Evolutionary conservation across 2,113 vertebrate species (phyloP).

Genomic region (Mormyrus iriodes): DNA sequence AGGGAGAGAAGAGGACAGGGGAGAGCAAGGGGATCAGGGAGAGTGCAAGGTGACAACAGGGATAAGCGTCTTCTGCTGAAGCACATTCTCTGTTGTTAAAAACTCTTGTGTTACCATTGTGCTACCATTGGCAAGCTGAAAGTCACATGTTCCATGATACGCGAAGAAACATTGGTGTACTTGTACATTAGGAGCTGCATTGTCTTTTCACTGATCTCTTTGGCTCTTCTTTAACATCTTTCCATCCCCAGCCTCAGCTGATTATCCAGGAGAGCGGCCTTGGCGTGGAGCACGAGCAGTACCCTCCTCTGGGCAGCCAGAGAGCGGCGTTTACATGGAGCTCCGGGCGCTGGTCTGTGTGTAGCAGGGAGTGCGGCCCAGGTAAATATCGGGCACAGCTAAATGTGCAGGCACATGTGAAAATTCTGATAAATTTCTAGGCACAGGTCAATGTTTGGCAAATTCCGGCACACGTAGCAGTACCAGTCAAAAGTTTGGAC

Average conservation of each 20-base stretch:
- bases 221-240: not conserved
- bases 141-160: conserved; percentile 73
- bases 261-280: conserved; percentile 83
- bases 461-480: not conserved
- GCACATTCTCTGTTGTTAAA: conserved; percentile 71
- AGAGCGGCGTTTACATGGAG: conserved; percentile 75
- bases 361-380: conserved; percentile 81
- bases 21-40: too few species aligned
- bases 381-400: conserved; percentile 60
- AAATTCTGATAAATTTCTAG: not conserved
- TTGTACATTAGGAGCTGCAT: not conserved
- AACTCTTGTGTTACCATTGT: conserved; percentile 74
- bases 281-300: conserved; percentile 78
- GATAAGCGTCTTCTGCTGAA: not conserved
- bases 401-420: not conserved
- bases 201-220: not conserved
- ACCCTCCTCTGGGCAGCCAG: conserved; percentile 60
- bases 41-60: too few species aligned
- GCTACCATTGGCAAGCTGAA: conserved; percentile 76
- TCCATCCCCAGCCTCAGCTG: conserved; percentile 58
- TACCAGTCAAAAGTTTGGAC: not conserved
- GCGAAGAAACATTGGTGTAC: not conserved
- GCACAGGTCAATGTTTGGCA: not conserved
- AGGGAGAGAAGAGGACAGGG: not conserved
- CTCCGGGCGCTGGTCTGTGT: conserved; percentile 78